A percentile compares a stretch with the other conserved stretches of the same genome.
Conservation (phyloP, 2,113 vertebrate species). For the Xenopus borealis region DNA sequence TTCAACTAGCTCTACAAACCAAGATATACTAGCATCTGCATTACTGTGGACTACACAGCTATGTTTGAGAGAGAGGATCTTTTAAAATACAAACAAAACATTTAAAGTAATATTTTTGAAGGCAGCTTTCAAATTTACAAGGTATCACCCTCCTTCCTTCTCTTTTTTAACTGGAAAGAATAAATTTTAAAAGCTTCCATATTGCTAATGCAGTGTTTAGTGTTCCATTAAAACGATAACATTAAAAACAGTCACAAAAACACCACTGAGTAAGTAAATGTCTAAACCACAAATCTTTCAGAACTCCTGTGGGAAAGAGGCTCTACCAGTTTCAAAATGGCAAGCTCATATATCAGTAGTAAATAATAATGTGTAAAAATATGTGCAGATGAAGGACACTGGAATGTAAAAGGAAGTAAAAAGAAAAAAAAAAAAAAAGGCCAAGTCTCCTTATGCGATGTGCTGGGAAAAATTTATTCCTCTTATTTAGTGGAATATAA, state of each 20-base stretch:
- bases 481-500: neutral
- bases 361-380: constrained; percentile 56
- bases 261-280: constrained; percentile 55
- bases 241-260: constrained; percentile 59
- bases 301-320: constrained; percentile 53
- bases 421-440: neutral
- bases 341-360: constrained; percentile 56
- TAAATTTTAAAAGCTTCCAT: constrained; percentile 53
- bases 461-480: constrained; percentile 2
- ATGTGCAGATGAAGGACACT: constrained; percentile 50
- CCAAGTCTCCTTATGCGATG: constrained; percentile 9
- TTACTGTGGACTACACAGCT: constrained; percentile 50
- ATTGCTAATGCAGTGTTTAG: constrained; percentile 62
- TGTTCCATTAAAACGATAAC: constrained; percentile 61
- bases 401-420: neutral
- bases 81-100: constrained; percentile 52
- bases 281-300: constrained; percentile 57
- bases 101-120: constrained; percentile 57
- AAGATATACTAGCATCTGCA: constrained; percentile 56
- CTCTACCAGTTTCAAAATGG: constrained; percentile 54
- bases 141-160: constrained; percentile 49
- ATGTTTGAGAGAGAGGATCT: constrained; percentile 48
- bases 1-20: constrained; percentile 46
- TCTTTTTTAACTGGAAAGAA: constrained; percentile 49
- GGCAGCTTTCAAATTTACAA: constrained; percentile 62